Percentiles rank a stretch among this genome's conserved stretches.
Conservation (phyloP, 2,113 vertebrate genomes). For the Vimba vimba region DNA sequence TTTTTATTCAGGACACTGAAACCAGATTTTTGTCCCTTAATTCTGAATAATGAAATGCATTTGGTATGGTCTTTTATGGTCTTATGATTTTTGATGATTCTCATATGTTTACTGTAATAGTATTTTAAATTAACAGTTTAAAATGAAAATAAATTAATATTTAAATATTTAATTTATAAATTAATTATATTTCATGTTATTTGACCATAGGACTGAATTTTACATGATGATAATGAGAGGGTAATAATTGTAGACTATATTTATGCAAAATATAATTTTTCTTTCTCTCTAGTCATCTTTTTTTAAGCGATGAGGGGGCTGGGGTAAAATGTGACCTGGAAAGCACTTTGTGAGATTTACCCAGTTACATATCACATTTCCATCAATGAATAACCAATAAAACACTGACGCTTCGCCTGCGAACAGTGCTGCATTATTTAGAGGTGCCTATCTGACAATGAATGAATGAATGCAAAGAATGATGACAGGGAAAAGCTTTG, state of each 20-base stretch:
- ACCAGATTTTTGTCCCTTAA: too few species aligned
- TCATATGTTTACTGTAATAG: too few species aligned
- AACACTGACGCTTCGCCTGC: background rate
- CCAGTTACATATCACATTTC: constrained; percentile 21
- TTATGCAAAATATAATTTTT: background rate
- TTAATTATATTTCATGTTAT: background rate
- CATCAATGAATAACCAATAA: background rate
- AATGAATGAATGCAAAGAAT: background rate
- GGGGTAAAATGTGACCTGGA: background rate
- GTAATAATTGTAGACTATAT: background rate
- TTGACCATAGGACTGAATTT: background rate
- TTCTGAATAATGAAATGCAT: too few species aligned
- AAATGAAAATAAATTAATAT: too few species aligned
- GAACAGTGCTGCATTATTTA: constrained; percentile 20
- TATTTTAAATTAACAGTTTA: too few species aligned
- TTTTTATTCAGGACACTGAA: too few species aligned
- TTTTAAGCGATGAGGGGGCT: background rate
- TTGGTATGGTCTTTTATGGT: too few species aligned
- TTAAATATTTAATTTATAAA: too few species aligned
- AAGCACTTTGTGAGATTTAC: background rate
- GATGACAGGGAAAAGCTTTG: background rate
- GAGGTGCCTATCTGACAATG: background rate
- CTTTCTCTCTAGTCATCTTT: background rate
- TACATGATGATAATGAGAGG: background rate
- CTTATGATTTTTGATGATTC: too few species aligned